Evolutionary conservation across 2,797 vertebrate genomes (phyloP).

Genomic region (Myotis planiceps): DNA sequence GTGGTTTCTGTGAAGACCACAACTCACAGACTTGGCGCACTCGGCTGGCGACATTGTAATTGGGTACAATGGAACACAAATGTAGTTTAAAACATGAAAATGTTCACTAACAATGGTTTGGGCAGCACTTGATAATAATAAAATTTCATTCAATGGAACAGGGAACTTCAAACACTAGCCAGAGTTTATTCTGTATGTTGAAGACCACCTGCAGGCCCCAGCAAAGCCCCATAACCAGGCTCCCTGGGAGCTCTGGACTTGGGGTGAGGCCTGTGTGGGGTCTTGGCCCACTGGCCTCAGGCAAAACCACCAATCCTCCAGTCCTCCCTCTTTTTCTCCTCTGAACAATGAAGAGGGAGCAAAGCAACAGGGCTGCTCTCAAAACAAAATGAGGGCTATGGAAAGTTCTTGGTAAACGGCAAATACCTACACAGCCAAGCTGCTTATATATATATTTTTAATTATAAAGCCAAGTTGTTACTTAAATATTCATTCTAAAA

Average conservation of each 20-base stretch:
- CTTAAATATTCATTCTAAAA: constrained; percentile 28
- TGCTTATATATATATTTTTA: background rate
- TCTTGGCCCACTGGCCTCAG: background rate
- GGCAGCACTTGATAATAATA: constrained; percentile 24
- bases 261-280: background rate
- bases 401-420: background rate
- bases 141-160: constrained; percentile 26
- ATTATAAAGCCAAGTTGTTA: background rate
- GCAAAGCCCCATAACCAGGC: background rate
- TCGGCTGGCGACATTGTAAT: constrained; percentile 18
- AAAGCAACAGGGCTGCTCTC: background rate
- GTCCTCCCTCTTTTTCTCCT: background rate
- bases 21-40: background rate
- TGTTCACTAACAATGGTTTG: constrained; percentile 24
- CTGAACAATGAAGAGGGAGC: background rate
- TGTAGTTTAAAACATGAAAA: constrained; percentile 39
- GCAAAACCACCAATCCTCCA: background rate
- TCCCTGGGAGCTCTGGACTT: background rate
- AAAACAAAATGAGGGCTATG: background rate
- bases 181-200: background rate
- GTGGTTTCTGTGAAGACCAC: constrained; percentile 36
- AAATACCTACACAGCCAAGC: background rate
- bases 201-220: background rate
- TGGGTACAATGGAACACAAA: constrained; percentile 36
- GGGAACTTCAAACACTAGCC: background rate